Percentiles rank a stretch among this genome's conserved stretches.
phyloP scores from a whole-genome alignment of 2,797 vertebrate genomes.

The Linurgus olivaceus region DNA sequence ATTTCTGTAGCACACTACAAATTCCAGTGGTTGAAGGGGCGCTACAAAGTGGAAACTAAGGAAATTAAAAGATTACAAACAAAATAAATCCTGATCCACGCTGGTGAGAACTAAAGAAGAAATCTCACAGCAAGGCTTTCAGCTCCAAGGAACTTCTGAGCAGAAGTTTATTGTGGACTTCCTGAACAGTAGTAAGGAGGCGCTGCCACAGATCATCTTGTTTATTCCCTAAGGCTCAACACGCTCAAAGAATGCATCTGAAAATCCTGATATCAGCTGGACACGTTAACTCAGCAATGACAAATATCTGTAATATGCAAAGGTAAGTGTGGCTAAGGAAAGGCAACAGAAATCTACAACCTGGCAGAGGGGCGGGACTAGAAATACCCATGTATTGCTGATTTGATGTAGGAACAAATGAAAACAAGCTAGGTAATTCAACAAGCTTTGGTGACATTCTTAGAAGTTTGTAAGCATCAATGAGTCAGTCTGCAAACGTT shows the following conservation, averaged over 20 bases:
- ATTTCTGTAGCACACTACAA: background rate
- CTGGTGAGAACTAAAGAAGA: background rate
- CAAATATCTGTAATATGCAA: background rate
- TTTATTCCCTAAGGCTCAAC: background rate
- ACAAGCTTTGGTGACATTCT: background rate
- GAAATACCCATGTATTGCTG: background rate
- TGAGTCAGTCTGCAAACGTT: background rate
- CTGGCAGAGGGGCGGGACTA: accelerated
- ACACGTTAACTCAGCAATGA: background rate
- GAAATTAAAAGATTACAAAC: background rate
- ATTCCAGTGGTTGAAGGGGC: background rate
- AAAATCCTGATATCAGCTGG: background rate
- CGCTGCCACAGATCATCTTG: background rate
- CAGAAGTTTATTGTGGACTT: background rate
- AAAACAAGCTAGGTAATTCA: background rate
- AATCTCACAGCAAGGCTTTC: background rate
- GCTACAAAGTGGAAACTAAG: background rate
- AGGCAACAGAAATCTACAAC: background rate
- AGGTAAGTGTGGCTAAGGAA: background rate
- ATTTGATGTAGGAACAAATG: background rate
- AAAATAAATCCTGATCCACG: background rate
- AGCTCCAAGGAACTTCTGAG: background rate
- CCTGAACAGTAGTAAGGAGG: background rate
- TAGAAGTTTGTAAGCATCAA: background rate
- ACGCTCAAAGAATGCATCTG: background rate